Evolutionary conservation across 2,888 invertebrate genomes (phyloP).

Genomic region (Drosophila planitibia): DNA sequence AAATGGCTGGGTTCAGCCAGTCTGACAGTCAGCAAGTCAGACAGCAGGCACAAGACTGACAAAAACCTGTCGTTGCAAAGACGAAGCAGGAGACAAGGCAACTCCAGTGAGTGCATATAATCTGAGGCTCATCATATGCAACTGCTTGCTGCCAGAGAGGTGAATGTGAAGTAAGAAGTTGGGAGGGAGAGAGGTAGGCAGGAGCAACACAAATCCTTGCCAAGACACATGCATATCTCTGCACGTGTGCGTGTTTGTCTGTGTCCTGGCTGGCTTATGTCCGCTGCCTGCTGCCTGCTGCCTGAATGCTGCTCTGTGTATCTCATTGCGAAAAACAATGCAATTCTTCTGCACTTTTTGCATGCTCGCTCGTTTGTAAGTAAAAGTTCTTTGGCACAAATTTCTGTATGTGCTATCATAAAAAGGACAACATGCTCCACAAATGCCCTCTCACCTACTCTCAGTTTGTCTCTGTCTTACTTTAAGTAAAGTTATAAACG

Average conservation of each 20-base stretch:
- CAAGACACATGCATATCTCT: constrained; percentile 67
- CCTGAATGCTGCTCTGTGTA: constrained; percentile 13
- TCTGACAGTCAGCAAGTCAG: constrained; percentile 20
- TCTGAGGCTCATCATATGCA: constrained; percentile 69
- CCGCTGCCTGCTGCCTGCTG: constrained; percentile 8
- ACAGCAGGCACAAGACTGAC: constrained; percentile 31
- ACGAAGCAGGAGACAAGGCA: constrained; percentile 58
- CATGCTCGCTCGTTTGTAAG: constrained; percentile 79
- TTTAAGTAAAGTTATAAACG: constrained; percentile 70
- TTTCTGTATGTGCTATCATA: constrained; percentile 71
- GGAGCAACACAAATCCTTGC: constrained; percentile 63
- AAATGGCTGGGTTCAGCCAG: constrained; percentile 5
- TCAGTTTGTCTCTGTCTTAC: constrained; percentile 7
- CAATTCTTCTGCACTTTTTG: constrained; percentile 80
- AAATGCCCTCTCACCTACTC: neutral
- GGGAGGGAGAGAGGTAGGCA: neutral
- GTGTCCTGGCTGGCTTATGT: constrained; percentile 53
- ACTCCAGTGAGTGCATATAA: constrained; percentile 76
- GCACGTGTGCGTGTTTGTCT: constrained; percentile 49
- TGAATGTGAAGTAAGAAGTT: constrained; percentile 9
- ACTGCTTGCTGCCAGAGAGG: constrained; percentile 28
- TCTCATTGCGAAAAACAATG: constrained; percentile 63
- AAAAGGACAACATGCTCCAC: constrained; percentile 73
- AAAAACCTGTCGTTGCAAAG: constrained; percentile 57
- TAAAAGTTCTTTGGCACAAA: constrained; percentile 77